Evolutionary conservation across 1,140 invertebrate genomes (phyloP), one percentile per base, ranked within the genome.

Genomic region (Drosophila kohkoa): DNA sequence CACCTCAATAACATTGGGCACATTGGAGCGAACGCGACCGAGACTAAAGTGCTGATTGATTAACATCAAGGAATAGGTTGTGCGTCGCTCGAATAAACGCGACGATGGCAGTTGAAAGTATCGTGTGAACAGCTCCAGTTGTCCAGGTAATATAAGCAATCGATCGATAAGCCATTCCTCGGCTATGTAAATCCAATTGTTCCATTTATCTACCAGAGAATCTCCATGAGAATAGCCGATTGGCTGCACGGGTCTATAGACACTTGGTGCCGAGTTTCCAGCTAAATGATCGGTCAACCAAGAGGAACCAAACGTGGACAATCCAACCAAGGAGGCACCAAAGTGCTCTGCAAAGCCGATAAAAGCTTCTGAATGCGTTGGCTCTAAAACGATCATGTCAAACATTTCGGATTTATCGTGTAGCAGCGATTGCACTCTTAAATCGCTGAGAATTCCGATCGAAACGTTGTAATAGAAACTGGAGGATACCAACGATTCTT

Each of bases 1-100:
- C 11, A 95, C 89, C 51, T 91, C 86, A 5, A 91, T 77, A 4
- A 87, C 72, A 13, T 75, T 91, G 1, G 86, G 88, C 3, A 83
- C 80, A 63, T 83, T 81, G 0, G 82, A 71, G 8, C 82, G 46
- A 0, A 85, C 77, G 5, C 54, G 66, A 1, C 82, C 79, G 15
- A 91, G 54, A 3, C 79, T 81, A 38, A 87, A 83, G 46, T 91
- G 88, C 16, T 69, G 79, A 38, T 90, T 91, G 0, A 91, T 41
- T 5, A 91, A 35, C 13, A 91, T 62, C 5, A 91, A 16, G 0
- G 82, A 75, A 7, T 81, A 81, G 5, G 60, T 69, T 8, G 54
- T 28, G 0, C 74, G 58, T 0, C 77, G 16, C 0, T 81, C 54
- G 1, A 80, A 48, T 2, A 83, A 16, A 6, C 7, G 65, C 6